Base-by-base conservation (phyloP, 2,888 invertebrate species). In the Xestia rhomboidea region DNA sequence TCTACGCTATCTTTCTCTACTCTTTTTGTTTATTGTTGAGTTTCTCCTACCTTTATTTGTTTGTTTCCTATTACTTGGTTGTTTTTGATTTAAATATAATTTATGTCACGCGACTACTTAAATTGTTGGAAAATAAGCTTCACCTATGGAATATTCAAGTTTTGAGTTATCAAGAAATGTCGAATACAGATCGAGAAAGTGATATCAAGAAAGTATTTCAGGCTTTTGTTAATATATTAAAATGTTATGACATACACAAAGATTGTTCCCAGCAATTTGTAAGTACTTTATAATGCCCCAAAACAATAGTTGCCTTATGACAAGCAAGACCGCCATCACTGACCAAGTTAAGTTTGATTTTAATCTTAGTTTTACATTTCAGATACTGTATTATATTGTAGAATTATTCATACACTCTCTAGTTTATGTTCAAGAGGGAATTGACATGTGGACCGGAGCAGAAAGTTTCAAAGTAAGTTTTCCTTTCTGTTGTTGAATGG, bases 181-280 rank as follows among this genome's bases (percentile, higher is more conserved):
- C n/a, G 51, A 21, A 21, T 4, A 27, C 24, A 1, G 7, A n/a
- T 21, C 10, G 46, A 15, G 27, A 62, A 24, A 41, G 5, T 46
- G 44, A 34, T 27, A 4, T 0, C 6, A 49, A 57, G 13, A 46
- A 7, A 67, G 18, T 78, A 51, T 78, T 78, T 60, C n/a, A 80
- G 10, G 27, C 67, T 34, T 82, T 69, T 54, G 21, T 15, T n/a
- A 38, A 82, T 49, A 77, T 83, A 34, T 27, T 83, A 38, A 15
- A 69, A 51, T 77, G 79, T 68, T 83, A 69, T 67, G 27, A 76
- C n/a, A 51, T 24, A 15, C 80, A 83, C 41, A 77, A 73, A 68
- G 7, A n/a, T 11, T 63, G 66, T 60, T 78, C n/a, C 15, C 73
- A 68, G 34, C 30, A 63, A 34, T 68, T 41, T 0, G 81, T 84